Evolutionary conservation across 2,113 vertebrate genomes (phyloP), one percentile per base, ranked within the genome.

Genomic region (Trochalopteron elliotii): DNA sequence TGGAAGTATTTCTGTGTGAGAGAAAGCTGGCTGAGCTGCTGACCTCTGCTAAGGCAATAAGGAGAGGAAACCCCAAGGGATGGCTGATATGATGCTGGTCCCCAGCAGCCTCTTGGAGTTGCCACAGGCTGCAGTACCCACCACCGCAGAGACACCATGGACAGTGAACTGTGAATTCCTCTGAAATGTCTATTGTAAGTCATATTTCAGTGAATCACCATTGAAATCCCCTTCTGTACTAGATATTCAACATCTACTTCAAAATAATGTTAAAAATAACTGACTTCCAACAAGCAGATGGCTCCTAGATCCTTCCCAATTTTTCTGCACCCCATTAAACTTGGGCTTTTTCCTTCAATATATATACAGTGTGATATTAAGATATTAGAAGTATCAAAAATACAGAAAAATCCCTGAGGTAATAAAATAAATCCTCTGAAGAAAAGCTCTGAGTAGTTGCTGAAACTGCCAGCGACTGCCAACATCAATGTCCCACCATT

Each of bases 241-340:
- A 86, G 42, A 80, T 67, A 81, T 40, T 75, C 55, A 83, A 74
- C 37, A 70, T 83, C 39, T 67, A 44, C 27, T 83, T 53, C 75
- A 91, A 95, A 94, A 85, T 45, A 91, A 61, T 27, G 42, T 63
- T 76, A 81, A 94, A 91, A 87, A 88, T 80, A 86, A 67, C 63
- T 52, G 74, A 63, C 78, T 93, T 91, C 59, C 83, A 87, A 63
- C 63, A 83, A 75, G 59, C 71, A 94, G 92, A 90, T 80, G 67
- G 82, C 60, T 94, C 65, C 45, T 65, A 92, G 80, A 76, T 79
- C 3, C 37, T 75, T 82, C 72, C 74, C 60, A 15, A 13, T 68
- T 90, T 71, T 88, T 63, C 35, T 68, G 47, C 24, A 55, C 40
- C 30, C 7, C 75, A 35, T 33, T 80, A 76, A 79, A 87, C 27